Conservation (phyloP, 1,140 invertebrate species). For the Mactra quadrangularis region DNA sequence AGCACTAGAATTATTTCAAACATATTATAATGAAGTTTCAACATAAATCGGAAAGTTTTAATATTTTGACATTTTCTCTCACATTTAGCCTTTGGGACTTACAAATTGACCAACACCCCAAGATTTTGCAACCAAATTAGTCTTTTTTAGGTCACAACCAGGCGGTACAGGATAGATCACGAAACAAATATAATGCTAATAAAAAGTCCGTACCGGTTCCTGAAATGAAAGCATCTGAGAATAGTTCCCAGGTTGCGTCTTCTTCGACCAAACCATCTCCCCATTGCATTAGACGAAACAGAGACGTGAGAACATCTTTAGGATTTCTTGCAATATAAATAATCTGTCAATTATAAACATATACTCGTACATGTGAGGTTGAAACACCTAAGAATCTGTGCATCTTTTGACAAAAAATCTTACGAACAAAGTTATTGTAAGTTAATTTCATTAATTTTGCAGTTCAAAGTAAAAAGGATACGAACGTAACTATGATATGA, state of each 20-base stretch:
- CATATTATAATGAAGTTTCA: too few relatives aligned
- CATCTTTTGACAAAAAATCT: not conserved
- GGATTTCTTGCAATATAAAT: not conserved
- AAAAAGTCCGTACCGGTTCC: conserved; percentile 12
- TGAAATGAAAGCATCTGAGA: not conserved
- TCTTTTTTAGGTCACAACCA: too few relatives aligned
- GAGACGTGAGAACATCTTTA: conserved; percentile 12
- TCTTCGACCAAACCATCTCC: not conserved
- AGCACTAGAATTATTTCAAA: too few relatives aligned
- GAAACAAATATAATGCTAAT: too few relatives aligned
- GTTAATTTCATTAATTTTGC: not conserved
- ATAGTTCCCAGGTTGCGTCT: conserved; percentile 4
- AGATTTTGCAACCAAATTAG: too few relatives aligned
- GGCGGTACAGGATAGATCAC: too few relatives aligned
- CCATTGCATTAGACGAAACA: conserved; percentile 31
- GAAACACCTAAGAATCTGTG: not conserved
- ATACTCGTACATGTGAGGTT: not conserved
- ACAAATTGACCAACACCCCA: too few relatives aligned
- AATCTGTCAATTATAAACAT: not conserved
- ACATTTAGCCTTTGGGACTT: too few relatives aligned
- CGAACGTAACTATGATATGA: not conserved
- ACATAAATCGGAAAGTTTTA: too few relatives aligned
- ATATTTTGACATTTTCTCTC: too few relatives aligned
- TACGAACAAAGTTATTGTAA: not conserved
- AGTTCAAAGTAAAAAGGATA: not conserved